phyloP scores from a whole-genome alignment of 2,797 vertebrate species.

The Sebastes hubbsi region DNA sequence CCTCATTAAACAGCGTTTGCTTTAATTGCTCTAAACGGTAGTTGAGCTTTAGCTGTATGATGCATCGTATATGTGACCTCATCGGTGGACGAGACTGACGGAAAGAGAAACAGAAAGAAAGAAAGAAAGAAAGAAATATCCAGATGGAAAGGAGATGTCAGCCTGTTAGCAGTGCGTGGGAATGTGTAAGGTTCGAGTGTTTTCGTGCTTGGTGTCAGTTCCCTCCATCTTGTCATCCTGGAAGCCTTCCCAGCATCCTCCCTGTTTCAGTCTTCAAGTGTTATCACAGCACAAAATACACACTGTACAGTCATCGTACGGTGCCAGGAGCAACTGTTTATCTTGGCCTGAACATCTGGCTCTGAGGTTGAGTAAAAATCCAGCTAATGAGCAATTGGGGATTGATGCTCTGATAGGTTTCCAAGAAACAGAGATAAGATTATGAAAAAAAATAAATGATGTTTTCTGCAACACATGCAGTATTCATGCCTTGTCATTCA shows the following conservation, averaged over 20 bases:
- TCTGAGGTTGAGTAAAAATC: background rate
- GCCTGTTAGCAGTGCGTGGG: conserved; percentile 18
- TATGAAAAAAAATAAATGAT: background rate
- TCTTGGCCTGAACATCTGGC: conserved; percentile 54
- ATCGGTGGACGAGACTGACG: background rate
- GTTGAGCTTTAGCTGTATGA: background rate
- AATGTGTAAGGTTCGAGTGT: conserved; percentile 36
- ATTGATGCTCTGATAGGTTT: conserved; percentile 4
- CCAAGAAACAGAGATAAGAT: background rate
- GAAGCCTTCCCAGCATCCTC: conserved; percentile 28
- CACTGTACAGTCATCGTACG: background rate
- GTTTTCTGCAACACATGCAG: background rate
- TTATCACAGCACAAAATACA: conserved; percentile 13
- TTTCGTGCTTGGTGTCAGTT: conserved; percentile 27
- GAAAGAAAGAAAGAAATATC: conserved; percentile 9
- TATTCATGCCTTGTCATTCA: background rate
- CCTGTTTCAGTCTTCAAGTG: conserved; percentile 5
- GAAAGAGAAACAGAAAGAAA: background rate
- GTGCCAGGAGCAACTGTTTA: conserved; percentile 25
- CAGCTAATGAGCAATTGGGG: conserved; percentile 10
- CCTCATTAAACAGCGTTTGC: background rate
- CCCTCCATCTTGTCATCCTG: conserved; percentile 45
- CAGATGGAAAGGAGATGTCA: conserved; percentile 43
- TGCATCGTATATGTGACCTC: background rate
- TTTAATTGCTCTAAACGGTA: background rate